These are phyloP conservation scores for Apodemus speciosus DNA, from an alignment of 2,113 vertebrate species.

Conservation along the genomic window DNA sequence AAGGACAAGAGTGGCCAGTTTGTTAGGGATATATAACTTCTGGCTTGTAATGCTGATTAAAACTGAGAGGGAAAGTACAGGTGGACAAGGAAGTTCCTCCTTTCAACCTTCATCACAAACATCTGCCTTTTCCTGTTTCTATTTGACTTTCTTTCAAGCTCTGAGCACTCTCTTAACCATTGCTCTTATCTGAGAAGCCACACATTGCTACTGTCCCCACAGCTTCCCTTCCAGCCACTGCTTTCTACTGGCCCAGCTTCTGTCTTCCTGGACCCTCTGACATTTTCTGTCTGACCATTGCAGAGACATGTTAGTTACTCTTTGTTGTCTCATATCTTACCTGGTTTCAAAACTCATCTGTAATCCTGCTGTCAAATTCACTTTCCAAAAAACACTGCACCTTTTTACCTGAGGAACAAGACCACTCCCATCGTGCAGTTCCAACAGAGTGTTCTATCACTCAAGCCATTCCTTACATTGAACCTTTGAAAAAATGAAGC, in stretches of 20 bases:
- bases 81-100: not conserved
- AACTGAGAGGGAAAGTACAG: not conserved
- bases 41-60: not conserved
- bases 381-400: not conserved
- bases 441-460: not conserved
- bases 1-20: not conserved
- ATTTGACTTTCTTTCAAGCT: not conserved
- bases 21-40: slow-evolving; percentile 15
- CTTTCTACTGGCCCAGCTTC: not conserved
- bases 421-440: not conserved
- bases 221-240: not conserved
- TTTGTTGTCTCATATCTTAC: not conserved
- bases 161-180: not conserved
- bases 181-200: not conserved
- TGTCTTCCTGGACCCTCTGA: too few relatives aligned
- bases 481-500: not conserved
- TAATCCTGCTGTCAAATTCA: slow-evolving; percentile 31
- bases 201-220: not conserved
- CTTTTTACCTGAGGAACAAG: not conserved
- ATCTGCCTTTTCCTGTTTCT: not conserved
- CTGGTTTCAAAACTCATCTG: slow-evolving; percentile 44
- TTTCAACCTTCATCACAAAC: not conserved
- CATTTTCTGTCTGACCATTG: not conserved
- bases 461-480: not conserved
- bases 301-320: not conserved